These are phyloP conservation scores for Tapera naevia DNA, from an alignment of 2,797 vertebrate genomes.

Conservation along the genomic window DNA sequence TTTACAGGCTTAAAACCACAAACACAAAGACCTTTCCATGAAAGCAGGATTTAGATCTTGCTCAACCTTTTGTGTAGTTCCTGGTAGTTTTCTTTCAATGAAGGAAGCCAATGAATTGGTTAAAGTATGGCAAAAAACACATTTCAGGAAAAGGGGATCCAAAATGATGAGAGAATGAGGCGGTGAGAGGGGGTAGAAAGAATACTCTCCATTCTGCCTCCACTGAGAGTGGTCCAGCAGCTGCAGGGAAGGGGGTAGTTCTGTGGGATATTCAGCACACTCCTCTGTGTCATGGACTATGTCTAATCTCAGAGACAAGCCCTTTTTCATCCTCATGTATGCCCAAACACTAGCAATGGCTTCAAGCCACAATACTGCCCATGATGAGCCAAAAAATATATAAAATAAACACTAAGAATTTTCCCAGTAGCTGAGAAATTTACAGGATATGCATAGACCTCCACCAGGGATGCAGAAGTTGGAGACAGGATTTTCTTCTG, in stretches of 20 bases:
- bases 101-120: not conserved
- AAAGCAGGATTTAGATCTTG: not conserved
- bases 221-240: not conserved
- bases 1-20: not conserved
- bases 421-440: not conserved
- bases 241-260: not conserved
- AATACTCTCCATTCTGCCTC: not conserved
- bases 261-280: fast-evolving
- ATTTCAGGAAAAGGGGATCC: not conserved
- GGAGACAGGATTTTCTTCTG: not conserved
- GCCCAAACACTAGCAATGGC: not conserved
- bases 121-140: not conserved
- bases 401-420: not conserved
- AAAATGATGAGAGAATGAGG: not conserved
- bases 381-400: not conserved
- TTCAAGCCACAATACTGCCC: not conserved
- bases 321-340: not conserved
- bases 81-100: not conserved
- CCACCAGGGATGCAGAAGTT: not conserved
- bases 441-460: not conserved
- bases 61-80: not conserved
- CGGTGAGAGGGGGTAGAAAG: not conserved
- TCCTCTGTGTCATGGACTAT: not conserved
- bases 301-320: not conserved
- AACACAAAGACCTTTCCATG: not conserved